Conservation (phyloP, 2,888 invertebrate genomes). For the Mythimna albipuncta region DNA sequence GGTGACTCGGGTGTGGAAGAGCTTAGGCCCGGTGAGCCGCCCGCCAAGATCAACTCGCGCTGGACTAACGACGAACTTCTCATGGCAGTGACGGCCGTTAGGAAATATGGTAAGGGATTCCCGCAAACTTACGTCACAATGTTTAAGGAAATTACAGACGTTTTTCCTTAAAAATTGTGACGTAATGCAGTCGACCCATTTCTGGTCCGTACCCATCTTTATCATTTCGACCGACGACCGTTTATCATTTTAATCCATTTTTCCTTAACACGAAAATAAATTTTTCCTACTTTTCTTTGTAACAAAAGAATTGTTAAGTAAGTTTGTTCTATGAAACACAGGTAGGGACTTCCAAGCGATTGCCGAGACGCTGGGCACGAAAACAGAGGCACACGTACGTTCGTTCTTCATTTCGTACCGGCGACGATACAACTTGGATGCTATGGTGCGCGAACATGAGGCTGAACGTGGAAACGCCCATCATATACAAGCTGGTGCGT, state of each 20-base stretch:
- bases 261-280: slow-evolving; percentile 17
- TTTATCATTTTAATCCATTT: background rate
- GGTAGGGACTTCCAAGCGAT: slow-evolving; percentile 97
- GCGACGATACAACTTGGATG: slow-evolving; percentile 96
- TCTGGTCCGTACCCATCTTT: background rate
- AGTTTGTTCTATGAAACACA: slow-evolving; percentile 67
- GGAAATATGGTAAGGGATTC: slow-evolving; percentile 94
- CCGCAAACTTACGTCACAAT: slow-evolving; percentile 10
- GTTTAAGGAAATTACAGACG: slow-evolving; percentile 9
- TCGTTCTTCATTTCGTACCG: slow-evolving; percentile 98
- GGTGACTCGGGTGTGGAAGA: slow-evolving; percentile 91
- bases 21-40: slow-evolving; percentile 91
- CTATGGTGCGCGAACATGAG: slow-evolving; percentile 96
- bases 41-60: slow-evolving; percentile 94
- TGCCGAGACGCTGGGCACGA: slow-evolving; percentile 98
- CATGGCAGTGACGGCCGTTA: slow-evolving; percentile 96
- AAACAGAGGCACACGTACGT: slow-evolving; percentile 97
- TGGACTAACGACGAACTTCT: slow-evolving; percentile 98
- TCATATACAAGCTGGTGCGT: slow-evolving; percentile 86
- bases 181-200: slow-evolving; percentile 1
- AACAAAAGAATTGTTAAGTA: background rate
- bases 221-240: background rate
- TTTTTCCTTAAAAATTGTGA: slow-evolving; percentile 13
- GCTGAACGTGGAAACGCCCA: slow-evolving; percentile 93
- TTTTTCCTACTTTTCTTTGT: too few species aligned